Evolutionary conservation across 2,797 vertebrate species (phyloP).

Genomic region (Protosalanx chinensis): DNA sequence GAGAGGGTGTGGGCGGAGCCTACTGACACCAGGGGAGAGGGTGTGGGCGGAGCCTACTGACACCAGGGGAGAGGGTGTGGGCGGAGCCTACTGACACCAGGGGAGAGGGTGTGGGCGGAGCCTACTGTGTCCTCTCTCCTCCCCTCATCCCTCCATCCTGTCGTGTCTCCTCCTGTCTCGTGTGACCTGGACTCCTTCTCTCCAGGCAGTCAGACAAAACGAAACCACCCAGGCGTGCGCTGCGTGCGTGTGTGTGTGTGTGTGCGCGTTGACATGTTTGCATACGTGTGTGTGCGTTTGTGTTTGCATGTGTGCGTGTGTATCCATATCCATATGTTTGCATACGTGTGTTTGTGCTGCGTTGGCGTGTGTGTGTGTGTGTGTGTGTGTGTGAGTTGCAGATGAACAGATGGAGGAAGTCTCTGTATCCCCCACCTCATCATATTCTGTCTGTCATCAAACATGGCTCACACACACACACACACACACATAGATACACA

Average conservation of each 20-base stretch:
- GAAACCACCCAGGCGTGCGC: not conserved
- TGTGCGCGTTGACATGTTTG: constrained; percentile 7
- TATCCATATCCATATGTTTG: not conserved
- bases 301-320: constrained; percentile 11
- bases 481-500: constrained; percentile 18
- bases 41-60: too few species aligned
- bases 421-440: constrained; percentile 56
- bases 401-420: constrained; percentile 57
- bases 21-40: too few species aligned
- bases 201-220: constrained; percentile 2
- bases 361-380: not conserved
- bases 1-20: too few species aligned
- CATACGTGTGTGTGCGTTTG: constrained; percentile 1
- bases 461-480: constrained; percentile 43
- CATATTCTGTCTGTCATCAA: constrained; percentile 59
- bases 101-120: too few species aligned
- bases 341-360: constrained; percentile 5
- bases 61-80: too few species aligned
- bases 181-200: constrained; percentile 1
- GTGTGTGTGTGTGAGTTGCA: constrained; percentile 11
- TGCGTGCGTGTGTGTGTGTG: constrained; percentile 6
- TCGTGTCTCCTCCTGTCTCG: not conserved
- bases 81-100: too few species aligned
- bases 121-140: not conserved
- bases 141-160: not conserved